These are phyloP conservation scores for Contarinia nasturtii DNA, from an alignment of 1,140 invertebrate genomes.

Conservation along the genomic window DNA sequence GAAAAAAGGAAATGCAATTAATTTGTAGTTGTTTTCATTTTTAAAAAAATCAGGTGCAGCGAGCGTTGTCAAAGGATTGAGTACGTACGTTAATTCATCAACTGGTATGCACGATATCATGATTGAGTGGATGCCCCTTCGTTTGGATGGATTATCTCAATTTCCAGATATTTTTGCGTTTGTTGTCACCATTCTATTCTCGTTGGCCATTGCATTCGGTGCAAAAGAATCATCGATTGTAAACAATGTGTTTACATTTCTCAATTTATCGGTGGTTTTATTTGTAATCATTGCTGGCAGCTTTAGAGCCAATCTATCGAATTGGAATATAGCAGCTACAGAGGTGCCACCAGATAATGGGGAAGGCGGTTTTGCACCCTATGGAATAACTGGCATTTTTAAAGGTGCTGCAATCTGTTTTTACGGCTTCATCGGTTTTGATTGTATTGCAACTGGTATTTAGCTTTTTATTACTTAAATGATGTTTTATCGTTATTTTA, in stretches of 20 bases:
- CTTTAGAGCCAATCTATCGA: constrained; percentile 37
- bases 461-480: not conserved
- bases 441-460: constrained; percentile 65
- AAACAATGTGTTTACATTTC: constrained; percentile 58
- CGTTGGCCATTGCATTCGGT: constrained; percentile 51
- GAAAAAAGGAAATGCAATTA: too few relatives aligned
- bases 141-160: constrained; percentile 36
- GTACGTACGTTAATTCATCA: constrained; percentile 44
- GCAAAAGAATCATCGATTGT: constrained; percentile 61
- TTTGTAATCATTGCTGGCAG: constrained; percentile 58
- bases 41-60: constrained; percentile 39
- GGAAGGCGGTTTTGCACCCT: constrained; percentile 63
- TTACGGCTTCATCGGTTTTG: constrained; percentile 82
- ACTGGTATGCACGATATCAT: constrained; percentile 33
- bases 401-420: constrained; percentile 76
- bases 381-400: constrained; percentile 56
- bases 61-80: constrained; percentile 57
- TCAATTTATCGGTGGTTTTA: constrained; percentile 56
- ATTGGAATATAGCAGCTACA: constrained; percentile 44
- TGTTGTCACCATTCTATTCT: constrained; percentile 30
- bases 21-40: not conserved
- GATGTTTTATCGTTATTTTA: not conserved
- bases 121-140: constrained; percentile 37
- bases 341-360: constrained; percentile 37
- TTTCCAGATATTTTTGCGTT: constrained; percentile 45